A percentile compares a stretch with the other conserved stretches of the same genome.
Conservation (phyloP, 2,888 invertebrate species). For the Drymonia ruficornis region DNA sequence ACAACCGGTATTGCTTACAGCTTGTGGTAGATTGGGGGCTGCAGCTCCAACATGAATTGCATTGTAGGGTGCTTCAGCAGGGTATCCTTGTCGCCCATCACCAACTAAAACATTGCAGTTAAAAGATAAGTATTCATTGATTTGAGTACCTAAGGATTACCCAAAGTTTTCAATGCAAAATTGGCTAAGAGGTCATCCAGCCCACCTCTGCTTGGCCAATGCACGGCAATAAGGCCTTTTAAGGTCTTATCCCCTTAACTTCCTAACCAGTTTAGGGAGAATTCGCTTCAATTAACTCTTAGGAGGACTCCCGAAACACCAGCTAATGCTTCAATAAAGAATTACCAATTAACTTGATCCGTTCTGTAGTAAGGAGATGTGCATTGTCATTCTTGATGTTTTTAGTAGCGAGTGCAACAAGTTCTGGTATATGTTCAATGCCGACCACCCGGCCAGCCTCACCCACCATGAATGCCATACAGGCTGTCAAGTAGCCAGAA, state of each 20-base stretch:
- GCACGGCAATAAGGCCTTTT: too few species aligned
- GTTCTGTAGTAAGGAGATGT: conserved; percentile 87
- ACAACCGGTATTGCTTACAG: conserved; percentile 75
- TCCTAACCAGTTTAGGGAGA: too few species aligned
- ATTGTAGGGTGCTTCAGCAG: conserved; percentile 91
- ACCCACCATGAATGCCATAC: conserved; percentile 94
- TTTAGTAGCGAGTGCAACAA: conserved; percentile 89
- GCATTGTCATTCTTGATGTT: conserved; percentile 92
- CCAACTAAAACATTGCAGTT: conserved; percentile 84
- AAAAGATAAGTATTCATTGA: too few species aligned
- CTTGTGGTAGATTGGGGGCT: conserved; percentile 90
- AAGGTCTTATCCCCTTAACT: too few species aligned
- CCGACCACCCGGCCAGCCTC: conserved; percentile 89
- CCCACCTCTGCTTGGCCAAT: too few species aligned
- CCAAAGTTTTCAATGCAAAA: too few species aligned
- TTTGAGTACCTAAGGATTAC: too few species aligned
- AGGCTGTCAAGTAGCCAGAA: conserved; percentile 96
- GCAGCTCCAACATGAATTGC: conserved; percentile 98
- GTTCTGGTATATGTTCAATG: conserved; percentile 95
- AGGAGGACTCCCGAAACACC: too few species aligned
- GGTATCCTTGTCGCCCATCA: conserved; percentile 94
- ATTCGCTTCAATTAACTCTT: too few species aligned
- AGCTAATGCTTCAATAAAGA: too few species aligned
- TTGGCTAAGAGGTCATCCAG: too few species aligned
- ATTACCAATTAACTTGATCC: conserved; percentile 89